A percentile compares a stretch with the other conserved stretches of the same genome.
phyloP scores from a whole-genome alignment of 2,888 invertebrate species.

The Cactoblastis cactorum region DNA sequence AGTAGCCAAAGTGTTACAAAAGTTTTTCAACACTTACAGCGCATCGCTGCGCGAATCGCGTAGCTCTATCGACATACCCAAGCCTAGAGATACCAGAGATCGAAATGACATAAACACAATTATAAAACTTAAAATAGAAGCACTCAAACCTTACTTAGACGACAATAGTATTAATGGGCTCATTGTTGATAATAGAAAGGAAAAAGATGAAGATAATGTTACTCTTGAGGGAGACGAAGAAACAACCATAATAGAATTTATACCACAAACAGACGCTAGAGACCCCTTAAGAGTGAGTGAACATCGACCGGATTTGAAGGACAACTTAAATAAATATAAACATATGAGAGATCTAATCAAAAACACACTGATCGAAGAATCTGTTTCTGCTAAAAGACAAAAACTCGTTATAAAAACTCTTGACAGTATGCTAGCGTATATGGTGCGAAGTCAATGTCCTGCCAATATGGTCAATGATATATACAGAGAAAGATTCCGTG shows the following conservation, averaged over 20 bases:
- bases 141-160: constrained; percentile 41
- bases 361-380: constrained; percentile 38
- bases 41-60: constrained; percentile 16
- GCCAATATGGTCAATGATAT: constrained; percentile 25
- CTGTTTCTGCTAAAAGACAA: constrained; percentile 40
- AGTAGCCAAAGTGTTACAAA: constrained; percentile 32
- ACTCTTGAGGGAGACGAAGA: constrained; percentile 37
- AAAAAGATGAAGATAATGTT: constrained; percentile 23
- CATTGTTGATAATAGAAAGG: neutral
- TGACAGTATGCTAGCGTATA: constrained; percentile 43
- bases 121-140: constrained; percentile 37
- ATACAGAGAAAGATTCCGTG: neutral
- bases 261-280: constrained; percentile 20
- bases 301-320: constrained; percentile 22
- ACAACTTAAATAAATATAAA: constrained; percentile 42
- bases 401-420: constrained; percentile 40
- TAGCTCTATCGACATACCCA: constrained; percentile 13
- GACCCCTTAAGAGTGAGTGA: constrained; percentile 11
- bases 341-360: constrained; percentile 42
- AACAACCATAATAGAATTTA: constrained; percentile 49
- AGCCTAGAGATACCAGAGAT: neutral
- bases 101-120: constrained; percentile 27
- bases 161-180: constrained; percentile 30
- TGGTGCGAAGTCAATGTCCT: constrained; percentile 42
- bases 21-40: constrained; percentile 36